phyloP scores from a whole-genome alignment of 2,113 vertebrate species.

The Pangasianodon hypophthalmus region DNA sequence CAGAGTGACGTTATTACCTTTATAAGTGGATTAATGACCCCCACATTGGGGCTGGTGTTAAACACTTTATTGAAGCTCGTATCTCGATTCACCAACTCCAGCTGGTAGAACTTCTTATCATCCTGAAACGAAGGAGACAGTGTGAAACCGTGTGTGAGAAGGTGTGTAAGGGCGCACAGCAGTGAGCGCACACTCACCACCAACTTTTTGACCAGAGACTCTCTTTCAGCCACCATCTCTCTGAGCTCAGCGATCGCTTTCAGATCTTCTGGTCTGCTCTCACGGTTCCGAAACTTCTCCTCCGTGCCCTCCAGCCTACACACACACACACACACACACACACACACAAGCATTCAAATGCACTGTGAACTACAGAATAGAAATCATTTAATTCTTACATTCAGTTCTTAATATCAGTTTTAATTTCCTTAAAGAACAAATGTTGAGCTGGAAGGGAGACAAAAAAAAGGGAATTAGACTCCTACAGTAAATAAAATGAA shows the following conservation, averaged over 20 bases:
- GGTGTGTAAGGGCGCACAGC: background rate
- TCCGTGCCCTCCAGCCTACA: constrained; percentile 93
- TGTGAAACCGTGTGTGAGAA: background rate
- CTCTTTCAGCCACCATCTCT: constrained; percentile 91
- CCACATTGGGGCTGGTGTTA: constrained; percentile 94
- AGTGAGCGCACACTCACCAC: constrained; percentile 78
- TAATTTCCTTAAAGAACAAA: background rate
- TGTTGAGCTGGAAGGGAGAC: background rate
- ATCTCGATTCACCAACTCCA: constrained; percentile 98
- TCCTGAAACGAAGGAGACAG: constrained; percentile 74
- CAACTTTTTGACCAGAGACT: constrained; percentile 94
- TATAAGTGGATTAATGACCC: constrained; percentile 95
- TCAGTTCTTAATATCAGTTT: background rate
- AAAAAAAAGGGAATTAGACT: background rate
- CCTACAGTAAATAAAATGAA: background rate
- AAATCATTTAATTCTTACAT: background rate
- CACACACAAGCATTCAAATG: constrained; percentile 8
- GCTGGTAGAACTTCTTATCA: constrained; percentile 98
- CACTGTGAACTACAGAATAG: background rate
- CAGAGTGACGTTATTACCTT: constrained; percentile 79
- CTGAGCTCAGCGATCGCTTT: constrained; percentile 91
- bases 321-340: background rate
- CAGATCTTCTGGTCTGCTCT: constrained; percentile 91
- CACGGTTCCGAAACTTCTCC: constrained; percentile 90
- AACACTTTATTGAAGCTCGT: constrained; percentile 98